These are phyloP conservation scores for Aphaenogaster floridana DNA, from an alignment of 1,140 invertebrate genomes.

Conservation along the genomic window DNA sequence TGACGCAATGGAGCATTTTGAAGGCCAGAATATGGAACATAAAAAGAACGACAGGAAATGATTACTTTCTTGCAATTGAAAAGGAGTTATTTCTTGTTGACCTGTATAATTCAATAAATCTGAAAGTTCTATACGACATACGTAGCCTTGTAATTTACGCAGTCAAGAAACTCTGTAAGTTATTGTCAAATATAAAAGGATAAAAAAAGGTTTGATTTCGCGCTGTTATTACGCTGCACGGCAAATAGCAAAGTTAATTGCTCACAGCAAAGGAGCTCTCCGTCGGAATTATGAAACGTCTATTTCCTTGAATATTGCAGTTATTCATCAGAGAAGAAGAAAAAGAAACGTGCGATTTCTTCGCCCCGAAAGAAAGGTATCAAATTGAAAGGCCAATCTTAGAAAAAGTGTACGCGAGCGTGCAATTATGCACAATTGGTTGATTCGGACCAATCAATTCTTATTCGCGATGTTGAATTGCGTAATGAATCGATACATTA, in stretches of 20 bases:
- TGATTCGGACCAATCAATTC: slow-evolving; percentile 49
- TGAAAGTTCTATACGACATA: neutral
- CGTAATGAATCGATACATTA: neutral
- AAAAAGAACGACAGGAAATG: neutral
- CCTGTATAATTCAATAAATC: slow-evolving; percentile 31
- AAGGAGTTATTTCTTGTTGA: slow-evolving; percentile 1
- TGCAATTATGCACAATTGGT: slow-evolving; percentile 39
- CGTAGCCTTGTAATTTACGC: slow-evolving; percentile 17
- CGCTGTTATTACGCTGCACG: slow-evolving; percentile 4
- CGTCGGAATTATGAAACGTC: slow-evolving; percentile 15
- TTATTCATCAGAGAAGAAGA: slow-evolving; percentile 38
- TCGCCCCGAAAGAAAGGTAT: neutral
- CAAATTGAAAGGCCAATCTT: slow-evolving; percentile 33
- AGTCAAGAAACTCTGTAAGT: slow-evolving; percentile 6
- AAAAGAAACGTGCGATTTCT: slow-evolving; percentile 18
- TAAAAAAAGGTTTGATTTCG: slow-evolving; percentile 39
- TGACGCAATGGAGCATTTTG: neutral
- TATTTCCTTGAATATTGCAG: slow-evolving; percentile 19
- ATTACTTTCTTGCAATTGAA: neutral
- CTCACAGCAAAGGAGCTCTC: neutral
- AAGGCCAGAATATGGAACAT: neutral
- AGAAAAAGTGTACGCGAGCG: neutral
- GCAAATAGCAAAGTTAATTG: slow-evolving; percentile 44
- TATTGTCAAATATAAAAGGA: slow-evolving; percentile 20
- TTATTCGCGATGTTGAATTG: slow-evolving; percentile 5